Percentiles rank a stretch among this genome's conserved stretches.
phyloP scores from a whole-genome alignment of 2,888 invertebrate species.

The Athripsodes cinereus region DNA sequence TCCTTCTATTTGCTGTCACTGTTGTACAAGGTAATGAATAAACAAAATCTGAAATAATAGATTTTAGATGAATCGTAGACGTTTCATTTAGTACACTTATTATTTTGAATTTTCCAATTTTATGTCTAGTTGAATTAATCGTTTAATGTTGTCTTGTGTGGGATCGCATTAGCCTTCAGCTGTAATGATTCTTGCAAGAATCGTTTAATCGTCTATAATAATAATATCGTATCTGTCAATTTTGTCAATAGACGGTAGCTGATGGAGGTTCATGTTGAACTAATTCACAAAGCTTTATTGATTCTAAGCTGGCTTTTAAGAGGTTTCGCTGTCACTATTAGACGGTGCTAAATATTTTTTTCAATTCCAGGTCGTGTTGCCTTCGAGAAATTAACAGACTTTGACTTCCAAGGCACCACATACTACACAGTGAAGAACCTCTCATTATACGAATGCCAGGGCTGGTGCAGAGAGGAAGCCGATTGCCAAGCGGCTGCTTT shows the following conservation, averaged over 20 bases:
- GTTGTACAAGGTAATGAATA: slow-evolving; percentile 18
- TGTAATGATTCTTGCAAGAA: too few species aligned
- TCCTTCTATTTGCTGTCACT: slow-evolving; percentile 15
- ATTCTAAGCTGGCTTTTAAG: too few species aligned
- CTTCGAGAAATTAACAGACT: slow-evolving; percentile 90
- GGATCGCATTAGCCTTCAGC: too few species aligned
- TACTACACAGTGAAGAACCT: slow-evolving; percentile 90
- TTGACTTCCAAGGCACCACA: slow-evolving; percentile 84
- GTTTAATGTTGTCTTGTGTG: too few species aligned
- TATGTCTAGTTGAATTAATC: too few species aligned
- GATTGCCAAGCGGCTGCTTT: slow-evolving; percentile 91
- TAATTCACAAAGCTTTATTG: too few species aligned
- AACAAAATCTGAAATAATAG: too few species aligned
- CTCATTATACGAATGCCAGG: slow-evolving; percentile 89
- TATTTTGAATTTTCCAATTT: not conserved
- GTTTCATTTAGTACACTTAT: not conserved
- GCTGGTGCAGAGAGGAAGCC: slow-evolving; percentile 89
- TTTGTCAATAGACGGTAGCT: too few species aligned
- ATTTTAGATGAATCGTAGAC: too few species aligned
- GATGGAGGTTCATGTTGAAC: too few species aligned
- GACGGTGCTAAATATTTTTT: slow-evolving; percentile 1
- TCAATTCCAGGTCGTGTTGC: slow-evolving; percentile 69
- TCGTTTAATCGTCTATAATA: not conserved
- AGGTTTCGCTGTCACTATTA: not conserved
- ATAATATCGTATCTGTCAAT: too few species aligned